Evolutionary conservation across 2,888 invertebrate species (phyloP), one percentile per base, ranked within the genome.

Genomic region (Sycophila texana): DNA sequence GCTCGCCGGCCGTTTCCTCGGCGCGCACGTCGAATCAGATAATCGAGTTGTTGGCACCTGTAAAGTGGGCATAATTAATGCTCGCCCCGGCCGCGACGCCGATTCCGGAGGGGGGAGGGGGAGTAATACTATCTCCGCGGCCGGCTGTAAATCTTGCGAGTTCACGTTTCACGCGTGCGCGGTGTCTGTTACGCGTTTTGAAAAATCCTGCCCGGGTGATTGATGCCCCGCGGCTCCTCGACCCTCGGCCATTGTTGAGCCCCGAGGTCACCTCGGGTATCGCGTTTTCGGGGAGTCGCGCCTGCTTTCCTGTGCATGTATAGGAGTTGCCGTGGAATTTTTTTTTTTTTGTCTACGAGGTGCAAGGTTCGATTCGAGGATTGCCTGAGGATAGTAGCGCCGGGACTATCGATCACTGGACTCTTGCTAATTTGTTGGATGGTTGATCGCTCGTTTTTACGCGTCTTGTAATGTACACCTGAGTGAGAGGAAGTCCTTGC

Each of bases 11-110:
- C 39, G 14, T 18, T 18, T 26, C 39, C 7, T 49, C 39, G 20
- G 49, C 7, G 20, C 77, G 26, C 49, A 75, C 81, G 83, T 89
- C 87, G 85, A 85, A 86, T 85, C 87, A 85, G 88, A 89, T 88
- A 88, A 88, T 89, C 88, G 88, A 87, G 85, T 88, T 89, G 89
- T 89, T 88, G 89, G 87, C 89, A 89, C 88, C 88, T 89, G 89
- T 87, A 86, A 87, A 87, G 83, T 86, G 83, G 83, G 84, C 86
- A 86, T 88, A 89, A 89, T 89, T 89, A 89, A 89, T 88, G 86
- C 81, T 81, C 18, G 61, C 20, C 4, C 10, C 39, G 39, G 39
- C 39, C 39, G 39, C 39, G 39, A 39, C 39, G 39, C 39, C 39
- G 39, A 39, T 39, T 39, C 39, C 39, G 39, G 39, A 1, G 39